Base-by-base conservation (phyloP, 2,113 vertebrate species). In the Zapornia atra region DNA sequence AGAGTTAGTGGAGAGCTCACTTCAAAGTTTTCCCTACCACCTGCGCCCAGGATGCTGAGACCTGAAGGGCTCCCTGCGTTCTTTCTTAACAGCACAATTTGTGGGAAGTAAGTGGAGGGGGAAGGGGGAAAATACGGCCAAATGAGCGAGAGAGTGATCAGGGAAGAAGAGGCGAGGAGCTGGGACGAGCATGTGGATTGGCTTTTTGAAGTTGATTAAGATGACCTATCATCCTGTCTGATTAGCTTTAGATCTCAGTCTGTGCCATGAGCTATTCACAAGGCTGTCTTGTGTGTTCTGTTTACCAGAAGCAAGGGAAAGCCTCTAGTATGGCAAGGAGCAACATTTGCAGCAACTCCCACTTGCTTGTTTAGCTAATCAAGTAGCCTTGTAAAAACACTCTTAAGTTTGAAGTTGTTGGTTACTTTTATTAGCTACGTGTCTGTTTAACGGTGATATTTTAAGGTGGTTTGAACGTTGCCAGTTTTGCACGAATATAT, bases 11-110 rank as follows among this genome's bases (percentile, higher is more conserved):
- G 97, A 98, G 98, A 98, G 98, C 96, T 94, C 98, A 98, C 98
- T 98, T 97, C 89, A 97, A 96, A 97, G 90, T 96, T 96, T 95
- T 92, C 94, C 96, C 56, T 79, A 63, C 97, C 98, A 98, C 97
- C 98, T 98, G 98, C 95, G 97, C 97, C 98, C 95, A 29, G 76
- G 92, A 85, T 82, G 92, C 89, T 57, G 95, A 95, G 96, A 88
- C 97, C 96, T 96, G 73, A 70, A 97, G 97, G 64, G 72, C 93
- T 97, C 96, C 96, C 97, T 4, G 9, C 6, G 17, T 91, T 86
- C 86, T 68, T 85, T 78, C 93, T 93, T 21, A 93, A 36, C 95
- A 88, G 61, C 90, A 90, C 90, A 90, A 80, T 68, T 88, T 73
- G 86, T 31, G 7, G 85, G 78, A 19, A 81, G 64, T 8, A 57